Percentiles rank a stretch among this genome's conserved stretches.
Evolutionary conservation across 2,888 invertebrate species (phyloP).

Genomic region (Acrocyrtus sp.): DNA sequence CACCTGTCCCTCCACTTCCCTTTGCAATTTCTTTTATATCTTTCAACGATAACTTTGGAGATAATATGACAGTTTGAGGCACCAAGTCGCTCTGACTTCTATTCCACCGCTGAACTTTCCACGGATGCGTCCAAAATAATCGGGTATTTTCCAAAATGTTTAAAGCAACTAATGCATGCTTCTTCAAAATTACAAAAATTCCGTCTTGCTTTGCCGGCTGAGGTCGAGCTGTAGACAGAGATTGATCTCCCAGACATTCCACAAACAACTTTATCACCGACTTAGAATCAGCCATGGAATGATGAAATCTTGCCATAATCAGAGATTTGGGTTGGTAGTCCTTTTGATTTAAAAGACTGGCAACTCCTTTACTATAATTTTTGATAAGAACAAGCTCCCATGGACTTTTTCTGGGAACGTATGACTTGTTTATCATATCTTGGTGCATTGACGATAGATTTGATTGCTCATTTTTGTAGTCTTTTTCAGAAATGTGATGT

Average conservation of each 20-base stretch:
- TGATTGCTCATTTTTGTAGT: background rate
- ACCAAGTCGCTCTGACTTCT: background rate
- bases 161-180: background rate
- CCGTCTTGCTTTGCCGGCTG: background rate
- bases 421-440: background rate
- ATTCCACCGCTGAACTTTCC: background rate
- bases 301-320: slow-evolving; percentile 1
- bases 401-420: background rate
- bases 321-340: too few species aligned
- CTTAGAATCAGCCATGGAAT: slow-evolving; percentile 9
- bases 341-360: too few species aligned
- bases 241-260: slow-evolving; percentile 1
- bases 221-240: background rate
- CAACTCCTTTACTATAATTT: background rate
- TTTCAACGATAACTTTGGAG: background rate
- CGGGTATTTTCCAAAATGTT: too few species aligned
- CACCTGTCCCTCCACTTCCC: background rate
- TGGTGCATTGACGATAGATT: background rate
- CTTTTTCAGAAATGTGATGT: background rate
- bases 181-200: background rate
- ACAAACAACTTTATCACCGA: slow-evolving; percentile 4
- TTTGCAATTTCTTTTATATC: background rate
- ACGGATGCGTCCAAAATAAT: background rate
- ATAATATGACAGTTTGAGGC: background rate
- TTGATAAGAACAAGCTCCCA: background rate